phyloP scores from a whole-genome alignment of 2,888 invertebrate genomes.

The Orchesella flavescens region DNA sequence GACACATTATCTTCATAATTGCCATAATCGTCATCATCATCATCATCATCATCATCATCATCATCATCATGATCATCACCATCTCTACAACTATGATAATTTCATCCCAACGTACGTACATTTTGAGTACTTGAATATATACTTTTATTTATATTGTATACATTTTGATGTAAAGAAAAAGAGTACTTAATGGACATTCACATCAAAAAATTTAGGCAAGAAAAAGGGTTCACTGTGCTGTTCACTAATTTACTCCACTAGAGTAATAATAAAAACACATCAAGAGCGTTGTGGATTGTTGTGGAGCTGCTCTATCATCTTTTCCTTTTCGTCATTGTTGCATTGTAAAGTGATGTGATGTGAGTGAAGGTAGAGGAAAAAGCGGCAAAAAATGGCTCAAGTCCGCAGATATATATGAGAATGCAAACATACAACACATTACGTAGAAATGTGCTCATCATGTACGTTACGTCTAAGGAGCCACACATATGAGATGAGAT shows the following conservation, averaged over 20 bases:
- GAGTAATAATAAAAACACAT: conserved; percentile 43
- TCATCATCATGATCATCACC: conserved; percentile 35
- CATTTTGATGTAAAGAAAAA: conserved; percentile 18
- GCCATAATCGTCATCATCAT: conserved; percentile 47
- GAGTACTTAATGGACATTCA: conserved; percentile 48
- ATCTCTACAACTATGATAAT: conserved; percentile 15
- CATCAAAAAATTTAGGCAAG: conserved; percentile 48
- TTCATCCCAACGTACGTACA: conserved; percentile 18
- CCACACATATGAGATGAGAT: conserved; percentile 22
- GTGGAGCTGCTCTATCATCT: conserved; percentile 27
- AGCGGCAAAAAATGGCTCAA: conserved; percentile 35
- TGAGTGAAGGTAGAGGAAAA: conserved; percentile 44
- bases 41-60: conserved; percentile 42
- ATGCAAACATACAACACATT: conserved; percentile 4
- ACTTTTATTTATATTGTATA: conserved; percentile 53
- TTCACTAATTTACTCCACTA: conserved; percentile 9
- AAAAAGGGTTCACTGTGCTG: conserved; percentile 53
- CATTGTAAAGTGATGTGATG: not conserved
- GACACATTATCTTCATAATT: conserved; percentile 55
- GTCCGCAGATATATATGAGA: not conserved
- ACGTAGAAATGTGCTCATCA: not conserved
- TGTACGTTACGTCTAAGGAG: not conserved
- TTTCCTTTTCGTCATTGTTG: conserved; percentile 7
- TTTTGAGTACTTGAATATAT: conserved; percentile 8
- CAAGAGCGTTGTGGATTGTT: conserved; percentile 1